Conservation (phyloP, 2,797 vertebrate genomes). For the Cuculus canorus region DNA sequence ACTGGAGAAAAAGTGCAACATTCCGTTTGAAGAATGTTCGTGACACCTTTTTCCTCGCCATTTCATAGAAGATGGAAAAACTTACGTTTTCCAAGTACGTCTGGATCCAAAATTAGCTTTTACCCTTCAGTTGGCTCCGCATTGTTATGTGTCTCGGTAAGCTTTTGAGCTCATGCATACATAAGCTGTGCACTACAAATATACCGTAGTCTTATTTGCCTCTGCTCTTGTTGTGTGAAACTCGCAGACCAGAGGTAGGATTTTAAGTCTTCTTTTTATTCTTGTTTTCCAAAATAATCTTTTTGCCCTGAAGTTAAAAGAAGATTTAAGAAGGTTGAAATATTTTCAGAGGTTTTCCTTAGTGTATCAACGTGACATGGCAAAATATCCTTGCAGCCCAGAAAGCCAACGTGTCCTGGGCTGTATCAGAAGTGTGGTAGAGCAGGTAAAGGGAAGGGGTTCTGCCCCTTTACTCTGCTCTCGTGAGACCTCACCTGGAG, state of each 20-base stretch:
- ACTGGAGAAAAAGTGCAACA: neutral
- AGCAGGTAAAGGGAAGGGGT: too few relatives aligned
- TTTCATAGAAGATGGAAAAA: neutral
- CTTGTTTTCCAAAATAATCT: neutral
- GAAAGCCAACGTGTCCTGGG: too few relatives aligned
- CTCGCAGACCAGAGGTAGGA: neutral
- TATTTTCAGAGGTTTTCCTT: neutral
- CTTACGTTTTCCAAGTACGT: neutral
- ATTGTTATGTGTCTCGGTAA: neutral
- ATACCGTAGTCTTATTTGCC: neutral
- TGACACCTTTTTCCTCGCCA: neutral
- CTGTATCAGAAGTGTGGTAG: too few relatives aligned
- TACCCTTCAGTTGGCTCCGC: neutral
- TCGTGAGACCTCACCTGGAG: too few relatives aligned
- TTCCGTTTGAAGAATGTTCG: neutral
- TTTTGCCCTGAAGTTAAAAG: neutral
- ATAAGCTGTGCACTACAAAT: neutral
- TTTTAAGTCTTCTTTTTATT: neutral
- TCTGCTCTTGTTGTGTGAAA: neutral
- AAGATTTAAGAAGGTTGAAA: neutral
- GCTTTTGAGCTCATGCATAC: neutral
- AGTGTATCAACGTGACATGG: neutral
- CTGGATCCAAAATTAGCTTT: conserved; percentile 9
- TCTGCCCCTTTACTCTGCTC: too few relatives aligned
- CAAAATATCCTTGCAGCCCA: too few relatives aligned